phyloP scores from a whole-genome alignment of 2,797 vertebrate genomes.

The Varecia variegata region DNA sequence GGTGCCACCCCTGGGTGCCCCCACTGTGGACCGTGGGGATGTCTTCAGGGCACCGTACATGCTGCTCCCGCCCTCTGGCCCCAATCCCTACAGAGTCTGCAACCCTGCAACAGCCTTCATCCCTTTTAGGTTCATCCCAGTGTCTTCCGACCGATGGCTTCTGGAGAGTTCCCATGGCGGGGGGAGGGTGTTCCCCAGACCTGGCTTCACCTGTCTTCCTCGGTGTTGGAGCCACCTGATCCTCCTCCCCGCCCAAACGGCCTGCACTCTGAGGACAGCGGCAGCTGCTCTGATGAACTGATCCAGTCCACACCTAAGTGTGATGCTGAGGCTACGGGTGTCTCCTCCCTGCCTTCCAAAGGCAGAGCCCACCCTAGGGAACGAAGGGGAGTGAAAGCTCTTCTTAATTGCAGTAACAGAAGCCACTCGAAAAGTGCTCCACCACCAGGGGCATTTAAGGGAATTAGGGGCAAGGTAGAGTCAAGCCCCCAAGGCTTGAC shows the following conservation, averaged over 20 bases:
- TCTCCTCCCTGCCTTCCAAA: not conserved
- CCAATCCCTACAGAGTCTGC: not conserved
- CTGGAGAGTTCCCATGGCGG: rapidly evolving
- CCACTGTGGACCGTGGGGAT: not conserved
- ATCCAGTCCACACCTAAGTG: not conserved
- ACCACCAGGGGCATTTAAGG: not conserved
- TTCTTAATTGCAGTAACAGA: not conserved
- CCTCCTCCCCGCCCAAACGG: not conserved
- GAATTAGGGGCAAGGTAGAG: not conserved
- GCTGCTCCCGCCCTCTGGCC: too few relatives aligned
- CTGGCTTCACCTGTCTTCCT: not conserved
- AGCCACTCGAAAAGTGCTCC: not conserved
- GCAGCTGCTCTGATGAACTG: not conserved
- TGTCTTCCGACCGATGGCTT: not conserved
- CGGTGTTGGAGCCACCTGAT: too few relatives aligned
- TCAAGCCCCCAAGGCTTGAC: not conserved
- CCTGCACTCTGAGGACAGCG: not conserved
- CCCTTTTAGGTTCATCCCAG: not conserved
- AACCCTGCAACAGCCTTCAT: not conserved
- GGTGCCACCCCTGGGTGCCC: not conserved
- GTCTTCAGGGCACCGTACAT: not conserved
- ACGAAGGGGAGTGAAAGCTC: not conserved
- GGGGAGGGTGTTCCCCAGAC: not conserved
- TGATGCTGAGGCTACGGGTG: not conserved
- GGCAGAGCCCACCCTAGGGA: not conserved